Conservation (phyloP, 2,888 invertebrate species). For the Lysandra bellargus region DNA sequence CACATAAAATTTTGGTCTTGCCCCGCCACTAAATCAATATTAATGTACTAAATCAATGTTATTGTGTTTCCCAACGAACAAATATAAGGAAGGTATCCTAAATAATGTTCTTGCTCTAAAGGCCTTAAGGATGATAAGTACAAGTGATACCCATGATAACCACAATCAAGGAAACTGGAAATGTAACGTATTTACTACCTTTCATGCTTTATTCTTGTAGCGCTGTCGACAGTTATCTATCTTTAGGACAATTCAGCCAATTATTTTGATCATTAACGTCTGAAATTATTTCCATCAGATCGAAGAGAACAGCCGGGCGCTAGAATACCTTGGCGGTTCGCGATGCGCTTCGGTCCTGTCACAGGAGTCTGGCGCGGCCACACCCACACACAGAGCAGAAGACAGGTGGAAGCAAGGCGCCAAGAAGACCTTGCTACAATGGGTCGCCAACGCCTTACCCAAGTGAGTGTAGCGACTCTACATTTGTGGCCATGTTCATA, state of each 20-base stretch:
- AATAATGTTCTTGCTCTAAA: no score
- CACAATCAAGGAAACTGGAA: no score
- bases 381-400: conserved; percentile 79
- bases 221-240: not conserved
- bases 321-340: conserved; percentile 91
- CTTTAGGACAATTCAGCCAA: not conserved
- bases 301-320: conserved; percentile 94
- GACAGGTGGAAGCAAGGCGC: conserved; percentile 93
- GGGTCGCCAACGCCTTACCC: conserved; percentile 96
- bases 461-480: conserved; percentile 75
- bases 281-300: conserved; percentile 81
- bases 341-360: conserved; percentile 90
- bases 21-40: no score
- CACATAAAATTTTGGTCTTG: no score
- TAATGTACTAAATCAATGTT: no score
- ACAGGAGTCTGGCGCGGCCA: conserved; percentile 88
- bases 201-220: no score
- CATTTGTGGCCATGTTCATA: not conserved
- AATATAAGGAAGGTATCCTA: no score
- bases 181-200: no score
- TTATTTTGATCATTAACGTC: not conserved
- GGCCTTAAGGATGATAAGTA: no score
- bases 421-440: conserved; percentile 93
- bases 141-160: no score
- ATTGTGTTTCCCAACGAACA: no score